A percentile compares a stretch with the other conserved stretches of the same genome.
These are phyloP conservation scores for Anolis apletophallus DNA, from an alignment of 2,797 vertebrate genomes.

Conservation along the genomic window DNA sequence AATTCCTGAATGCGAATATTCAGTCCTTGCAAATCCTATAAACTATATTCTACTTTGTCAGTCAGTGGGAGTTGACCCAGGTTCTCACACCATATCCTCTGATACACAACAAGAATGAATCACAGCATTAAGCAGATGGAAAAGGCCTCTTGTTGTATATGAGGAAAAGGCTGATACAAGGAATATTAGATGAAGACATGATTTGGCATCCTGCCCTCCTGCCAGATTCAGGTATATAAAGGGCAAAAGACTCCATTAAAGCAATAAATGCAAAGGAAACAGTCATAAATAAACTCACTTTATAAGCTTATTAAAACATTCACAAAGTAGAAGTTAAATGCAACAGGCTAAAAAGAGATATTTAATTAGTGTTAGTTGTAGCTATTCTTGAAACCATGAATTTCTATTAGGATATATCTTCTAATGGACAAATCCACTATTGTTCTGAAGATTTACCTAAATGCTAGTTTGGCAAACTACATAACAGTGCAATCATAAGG, in stretches of 20 bases:
- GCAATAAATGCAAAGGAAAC: slow-evolving; percentile 5
- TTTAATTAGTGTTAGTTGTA: slow-evolving; percentile 22
- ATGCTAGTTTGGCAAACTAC: slow-evolving; percentile 32
- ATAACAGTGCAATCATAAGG: slow-evolving; percentile 2
- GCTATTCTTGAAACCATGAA: slow-evolving; percentile 18
- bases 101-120: background rate
- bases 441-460: background rate
- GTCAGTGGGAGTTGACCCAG: background rate
- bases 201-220: background rate
- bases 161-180: slow-evolving; percentile 21
- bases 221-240: background rate
- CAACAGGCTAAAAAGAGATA: slow-evolving; percentile 13
- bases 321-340: slow-evolving; percentile 12
- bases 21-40: background rate
- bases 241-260: background rate
- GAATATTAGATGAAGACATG: slow-evolving; percentile 10
- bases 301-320: slow-evolving; percentile 14
- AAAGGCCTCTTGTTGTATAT: background rate
- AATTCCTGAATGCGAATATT: too few relatives aligned
- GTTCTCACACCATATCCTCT: background rate
- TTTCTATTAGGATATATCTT: slow-evolving; percentile 22
- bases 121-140: background rate
- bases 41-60: background rate
- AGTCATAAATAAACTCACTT: background rate
- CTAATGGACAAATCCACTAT: slow-evolving; percentile 4